Base-by-base conservation (phyloP, 2,797 vertebrate species). In the Sciaenops ocellatus region DNA sequence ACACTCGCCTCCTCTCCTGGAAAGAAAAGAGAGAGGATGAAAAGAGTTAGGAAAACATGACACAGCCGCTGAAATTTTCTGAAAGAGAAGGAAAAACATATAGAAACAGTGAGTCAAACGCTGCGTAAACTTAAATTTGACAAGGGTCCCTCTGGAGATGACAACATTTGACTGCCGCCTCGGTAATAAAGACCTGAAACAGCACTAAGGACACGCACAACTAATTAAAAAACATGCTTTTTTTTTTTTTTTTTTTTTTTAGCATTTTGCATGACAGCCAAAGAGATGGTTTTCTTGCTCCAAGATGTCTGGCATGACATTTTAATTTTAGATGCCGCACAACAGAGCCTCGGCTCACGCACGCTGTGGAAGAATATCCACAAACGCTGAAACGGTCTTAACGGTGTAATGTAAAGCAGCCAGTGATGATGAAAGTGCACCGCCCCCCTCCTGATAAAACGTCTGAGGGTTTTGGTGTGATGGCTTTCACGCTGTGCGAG, bases 1-100 rank as follows among this genome's bases (percentile, higher is more conserved):
- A 99, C 96, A 55, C 97, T 98, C 0, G 97, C 94, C 7, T 98
- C 96, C 80, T 98, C 98, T 89, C 96, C 97, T 97, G 90, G 9
- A 76, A 59, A 78, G 60, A 87, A 62, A 62, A 70, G 30, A n/a
- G 26, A 74, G 42, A 64, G 15, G n/a, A 67, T 5, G 24, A 30
- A 65, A 64, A 50, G 24, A 69, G 30, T 80, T 52, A 55, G 30
- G 56, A 71, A 13, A 62, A n/a, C 8, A 44, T 28, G 12, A 59
- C 3, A 26, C n/a, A 63, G 28, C 12, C 7, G 7, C 22, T 20
- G 11, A 20, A 38, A 44, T 12, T 38, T 38, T 38, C 34, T 38
- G 8, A 38, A 38, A 38, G 13, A 44, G 42, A 4, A 4, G 42
- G 13, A 44, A 44, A 44, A 44, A 44, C 13, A 44, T 44, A 57